Evolutionary conservation across 1,140 invertebrate species (phyloP).

Genomic region (Cydia strobilella): DNA sequence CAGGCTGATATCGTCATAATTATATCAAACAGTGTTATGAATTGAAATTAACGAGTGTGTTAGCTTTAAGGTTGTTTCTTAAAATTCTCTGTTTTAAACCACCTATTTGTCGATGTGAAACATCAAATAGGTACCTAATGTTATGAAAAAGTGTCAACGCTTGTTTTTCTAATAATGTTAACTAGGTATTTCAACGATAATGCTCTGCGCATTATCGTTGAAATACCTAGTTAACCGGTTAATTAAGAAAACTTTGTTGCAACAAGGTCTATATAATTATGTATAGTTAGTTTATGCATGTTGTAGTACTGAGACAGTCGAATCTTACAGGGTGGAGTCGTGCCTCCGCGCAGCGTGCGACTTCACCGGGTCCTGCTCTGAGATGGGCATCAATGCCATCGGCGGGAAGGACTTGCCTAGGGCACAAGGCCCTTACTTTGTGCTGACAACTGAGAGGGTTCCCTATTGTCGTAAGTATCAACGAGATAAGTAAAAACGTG

Average conservation of each 20-base stretch:
- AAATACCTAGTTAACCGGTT: too few relatives aligned
- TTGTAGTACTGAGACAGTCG: background rate
- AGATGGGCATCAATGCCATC: slow-evolving; percentile 63
- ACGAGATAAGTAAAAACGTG: background rate
- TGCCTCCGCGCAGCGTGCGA: slow-evolving; percentile 55
- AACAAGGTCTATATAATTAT: too few relatives aligned
- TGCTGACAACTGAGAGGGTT: slow-evolving; percentile 60
- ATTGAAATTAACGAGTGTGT: slow-evolving; percentile 16
- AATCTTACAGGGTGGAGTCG: slow-evolving; percentile 58
- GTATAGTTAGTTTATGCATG: too few relatives aligned
- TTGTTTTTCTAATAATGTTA: slow-evolving; percentile 33
- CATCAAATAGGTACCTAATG: background rate
- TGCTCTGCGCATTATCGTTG: too few relatives aligned
- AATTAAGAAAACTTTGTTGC: too few relatives aligned
- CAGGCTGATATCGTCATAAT: too few relatives aligned
- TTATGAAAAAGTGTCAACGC: slow-evolving; percentile 25
- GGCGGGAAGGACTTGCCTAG: slow-evolving; percentile 40
- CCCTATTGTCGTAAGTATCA: slow-evolving; percentile 68
- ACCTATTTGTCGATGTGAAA: slow-evolving; percentile 32
- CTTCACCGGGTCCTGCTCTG: slow-evolving; percentile 49
- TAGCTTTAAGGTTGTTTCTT: slow-evolving; percentile 23
- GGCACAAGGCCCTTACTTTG: slow-evolving; percentile 60
- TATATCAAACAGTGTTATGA: background rate
- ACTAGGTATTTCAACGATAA: too few relatives aligned
- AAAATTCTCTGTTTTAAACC: slow-evolving; percentile 42